Conservation (phyloP, 2,888 invertebrate genomes). For the Autographa pulchrina region DNA sequence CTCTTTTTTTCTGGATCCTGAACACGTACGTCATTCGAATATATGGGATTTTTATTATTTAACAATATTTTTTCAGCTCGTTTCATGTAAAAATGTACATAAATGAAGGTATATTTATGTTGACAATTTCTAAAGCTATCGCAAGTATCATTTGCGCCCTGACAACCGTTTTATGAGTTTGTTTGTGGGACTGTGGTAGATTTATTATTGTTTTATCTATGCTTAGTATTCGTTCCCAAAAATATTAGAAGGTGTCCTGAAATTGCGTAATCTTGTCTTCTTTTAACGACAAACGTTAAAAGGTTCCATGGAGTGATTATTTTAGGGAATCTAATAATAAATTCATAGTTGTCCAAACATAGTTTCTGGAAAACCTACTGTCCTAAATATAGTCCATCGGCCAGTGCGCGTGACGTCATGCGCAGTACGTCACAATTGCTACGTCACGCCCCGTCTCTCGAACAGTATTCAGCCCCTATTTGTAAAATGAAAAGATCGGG, state of each 20-base stretch:
- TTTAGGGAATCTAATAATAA: slow-evolving; percentile 12
- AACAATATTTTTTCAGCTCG: not conserved
- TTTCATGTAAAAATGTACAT: not conserved
- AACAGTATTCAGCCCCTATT: slow-evolving; percentile 34
- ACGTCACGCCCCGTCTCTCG: slow-evolving; percentile 62
- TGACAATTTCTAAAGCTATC: slow-evolving; percentile 11
- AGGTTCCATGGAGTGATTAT: slow-evolving; percentile 5
- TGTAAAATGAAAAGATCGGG: slow-evolving; percentile 31
- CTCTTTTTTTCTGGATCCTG: not conserved
- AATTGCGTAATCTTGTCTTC: slow-evolving; percentile 20
- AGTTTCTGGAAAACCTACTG: slow-evolving; percentile 33
- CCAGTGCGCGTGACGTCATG: slow-evolving; percentile 71
- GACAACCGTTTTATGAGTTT: slow-evolving; percentile 26
- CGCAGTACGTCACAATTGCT: slow-evolving; percentile 72
- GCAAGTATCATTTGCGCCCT: slow-evolving; percentile 7
- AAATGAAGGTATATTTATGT: not conserved
- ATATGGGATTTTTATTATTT: not conserved
- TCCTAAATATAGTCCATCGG: slow-evolving; percentile 40
- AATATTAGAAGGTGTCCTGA: slow-evolving; percentile 34
- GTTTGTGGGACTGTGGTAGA: slow-evolving; percentile 17
- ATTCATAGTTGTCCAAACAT: not conserved
- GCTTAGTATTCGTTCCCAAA: slow-evolving; percentile 18
- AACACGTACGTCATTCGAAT: not conserved
- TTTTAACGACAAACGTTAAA: slow-evolving; percentile 16
- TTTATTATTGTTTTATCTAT: slow-evolving; percentile 15